These are phyloP conservation scores for Daboia siamensis DNA, from an alignment of 2,113 vertebrate species.

Conservation along the genomic window DNA sequence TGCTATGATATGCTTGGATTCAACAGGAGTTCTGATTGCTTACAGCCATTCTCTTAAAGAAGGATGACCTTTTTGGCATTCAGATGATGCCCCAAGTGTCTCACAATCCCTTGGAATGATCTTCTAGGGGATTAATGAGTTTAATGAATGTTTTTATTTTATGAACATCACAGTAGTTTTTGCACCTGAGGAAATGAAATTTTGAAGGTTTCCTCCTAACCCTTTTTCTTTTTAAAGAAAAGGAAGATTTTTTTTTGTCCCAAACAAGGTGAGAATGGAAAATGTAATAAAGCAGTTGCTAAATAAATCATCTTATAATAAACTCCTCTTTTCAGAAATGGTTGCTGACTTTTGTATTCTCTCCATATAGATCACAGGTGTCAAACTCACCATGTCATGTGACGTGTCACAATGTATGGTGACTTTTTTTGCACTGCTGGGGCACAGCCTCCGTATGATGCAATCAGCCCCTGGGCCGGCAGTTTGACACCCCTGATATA, in stretches of 20 bases:
- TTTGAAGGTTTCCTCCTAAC: conserved; percentile 34
- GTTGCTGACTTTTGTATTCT: conserved; percentile 31
- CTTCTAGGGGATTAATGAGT: conserved; percentile 40
- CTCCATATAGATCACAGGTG: background rate
- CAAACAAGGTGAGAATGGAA: conserved; percentile 31
- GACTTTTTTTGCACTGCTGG: too few species aligned
- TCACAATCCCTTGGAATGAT: conserved; percentile 27
- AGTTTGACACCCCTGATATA: background rate
- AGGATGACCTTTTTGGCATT: conserved; percentile 32
- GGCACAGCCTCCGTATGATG: too few species aligned
- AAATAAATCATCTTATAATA: conserved; percentile 51
- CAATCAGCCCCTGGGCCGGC: too few species aligned
- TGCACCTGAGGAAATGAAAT: conserved; percentile 43
- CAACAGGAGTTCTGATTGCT: background rate
- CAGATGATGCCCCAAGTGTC: conserved; percentile 26
- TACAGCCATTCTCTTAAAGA: background rate
- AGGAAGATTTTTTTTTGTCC: conserved; percentile 38
- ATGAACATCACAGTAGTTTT: conserved; percentile 29
- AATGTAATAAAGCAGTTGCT: conserved; percentile 57
- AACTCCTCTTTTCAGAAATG: conserved; percentile 51
- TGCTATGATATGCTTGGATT: conserved; percentile 6
- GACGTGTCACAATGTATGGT: too few species aligned
- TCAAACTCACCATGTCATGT: too few species aligned
- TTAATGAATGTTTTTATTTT: conserved; percentile 59
- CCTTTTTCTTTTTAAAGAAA: background rate